These are phyloP conservation scores for Drosophila anomalata DNA, from an alignment of 2,888 invertebrate genomes.

Conservation along the genomic window DNA sequence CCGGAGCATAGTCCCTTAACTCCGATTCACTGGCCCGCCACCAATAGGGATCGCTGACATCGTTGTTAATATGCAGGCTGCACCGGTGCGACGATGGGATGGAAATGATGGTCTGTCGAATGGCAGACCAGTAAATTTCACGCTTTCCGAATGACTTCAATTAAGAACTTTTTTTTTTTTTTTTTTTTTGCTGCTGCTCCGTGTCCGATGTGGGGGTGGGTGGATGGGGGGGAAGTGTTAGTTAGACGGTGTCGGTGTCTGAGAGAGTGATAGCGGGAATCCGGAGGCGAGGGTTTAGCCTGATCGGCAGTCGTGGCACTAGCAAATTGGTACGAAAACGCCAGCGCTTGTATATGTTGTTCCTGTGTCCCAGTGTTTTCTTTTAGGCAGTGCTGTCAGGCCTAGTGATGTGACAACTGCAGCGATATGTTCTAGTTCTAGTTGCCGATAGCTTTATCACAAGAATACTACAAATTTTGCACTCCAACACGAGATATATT, in stretches of 20 bases:
- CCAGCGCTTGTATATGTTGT: conserved; percentile 29
- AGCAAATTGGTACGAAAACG: conserved; percentile 18
- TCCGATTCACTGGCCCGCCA: not conserved
- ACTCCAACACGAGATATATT: not conserved
- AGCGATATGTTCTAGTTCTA: not conserved
- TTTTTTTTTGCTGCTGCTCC: not conserved
- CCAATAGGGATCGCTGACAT: not conserved
- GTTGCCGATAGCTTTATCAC: not conserved
- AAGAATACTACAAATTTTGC: not conserved
- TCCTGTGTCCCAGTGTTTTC: conserved; percentile 24
- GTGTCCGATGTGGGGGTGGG: not conserved
- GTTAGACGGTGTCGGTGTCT: not conserved
- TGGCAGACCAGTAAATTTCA: not conserved
- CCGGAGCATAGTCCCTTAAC: conserved; percentile 8
- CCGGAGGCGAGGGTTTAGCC: conserved; percentile 7
- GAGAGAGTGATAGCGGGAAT: not conserved
- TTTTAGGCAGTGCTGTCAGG: conserved; percentile 21
- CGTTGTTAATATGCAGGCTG: not conserved
- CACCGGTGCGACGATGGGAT: not conserved
- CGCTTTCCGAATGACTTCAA: not conserved
- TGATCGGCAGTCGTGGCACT: conserved; percentile 39
- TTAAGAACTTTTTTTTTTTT: conserved; percentile 2
- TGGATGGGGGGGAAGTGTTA: not conserved
- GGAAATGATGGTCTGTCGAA: not conserved
- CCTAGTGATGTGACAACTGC: not conserved